Percentiles rank a stretch among this genome's conserved stretches.
Conservation (phyloP, 2,113 vertebrate genomes). For the Psilopsiagon aurifrons region DNA sequence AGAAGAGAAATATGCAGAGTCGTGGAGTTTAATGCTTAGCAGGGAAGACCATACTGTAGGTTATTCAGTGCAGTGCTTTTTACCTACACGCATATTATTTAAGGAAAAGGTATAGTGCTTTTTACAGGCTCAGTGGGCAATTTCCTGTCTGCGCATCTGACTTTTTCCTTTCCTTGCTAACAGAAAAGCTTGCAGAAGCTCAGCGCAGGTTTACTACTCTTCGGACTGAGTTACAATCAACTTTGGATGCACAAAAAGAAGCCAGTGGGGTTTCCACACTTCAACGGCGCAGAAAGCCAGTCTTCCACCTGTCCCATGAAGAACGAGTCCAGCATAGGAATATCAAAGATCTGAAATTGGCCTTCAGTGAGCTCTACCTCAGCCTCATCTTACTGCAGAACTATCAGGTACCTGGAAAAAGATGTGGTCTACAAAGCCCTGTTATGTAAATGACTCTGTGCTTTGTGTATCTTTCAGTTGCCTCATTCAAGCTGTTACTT, state of each 20-base stretch:
- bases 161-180: background rate
- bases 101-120: accelerated
- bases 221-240: constrained; percentile 95
- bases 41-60: accelerated
- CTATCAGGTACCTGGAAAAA: constrained; percentile 85
- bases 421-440: background rate
- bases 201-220: constrained; percentile 93
- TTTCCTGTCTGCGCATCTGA: background rate
- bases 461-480: background rate
- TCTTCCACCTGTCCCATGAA: constrained; percentile 94
- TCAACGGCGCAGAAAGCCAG: constrained; percentile 87
- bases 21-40: accelerated
- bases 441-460: accelerated
- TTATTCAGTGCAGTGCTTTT: background rate
- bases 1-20: accelerated
- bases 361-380: constrained; percentile 99
- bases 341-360: constrained; percentile 96
- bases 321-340: constrained; percentile 96
- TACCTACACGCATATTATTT: accelerated
- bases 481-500: accelerated
- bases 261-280: constrained; percentile 81
- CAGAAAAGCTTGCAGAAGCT: constrained; percentile 96
- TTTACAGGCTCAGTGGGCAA: background rate
- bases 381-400: constrained; percentile 99
- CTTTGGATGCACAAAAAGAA: constrained; percentile 93